phyloP scores from a whole-genome alignment of 2,888 invertebrate genomes.

The Epirrhoe tristata region DNA sequence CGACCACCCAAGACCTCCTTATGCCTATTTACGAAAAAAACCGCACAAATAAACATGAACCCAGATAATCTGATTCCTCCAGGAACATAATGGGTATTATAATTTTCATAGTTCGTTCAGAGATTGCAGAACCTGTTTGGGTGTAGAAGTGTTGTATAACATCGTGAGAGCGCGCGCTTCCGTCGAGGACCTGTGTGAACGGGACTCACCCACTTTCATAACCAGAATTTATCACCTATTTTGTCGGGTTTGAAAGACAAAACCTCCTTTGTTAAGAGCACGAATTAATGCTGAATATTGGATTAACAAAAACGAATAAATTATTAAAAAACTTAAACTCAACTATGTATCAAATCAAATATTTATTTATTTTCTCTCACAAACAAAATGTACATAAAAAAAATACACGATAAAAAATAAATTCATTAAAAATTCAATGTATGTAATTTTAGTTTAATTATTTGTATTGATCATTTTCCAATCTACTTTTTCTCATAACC shows the following conservation, averaged over 20 bases:
- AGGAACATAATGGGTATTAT: slow-evolving; percentile 12
- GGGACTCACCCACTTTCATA: slow-evolving; percentile 11
- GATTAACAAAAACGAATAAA: too few relatives aligned
- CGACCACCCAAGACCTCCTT: too few relatives aligned
- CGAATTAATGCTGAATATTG: neutral
- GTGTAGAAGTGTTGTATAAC: slow-evolving; percentile 56
- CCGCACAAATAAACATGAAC: neutral
- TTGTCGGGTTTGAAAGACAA: neutral
- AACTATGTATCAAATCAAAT: too few relatives aligned
- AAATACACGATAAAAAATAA: too few relatives aligned
- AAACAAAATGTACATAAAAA: too few relatives aligned
- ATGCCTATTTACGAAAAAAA: too few relatives aligned
- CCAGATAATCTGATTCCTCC: neutral
- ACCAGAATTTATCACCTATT: slow-evolving; percentile 10
- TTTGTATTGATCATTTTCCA: too few relatives aligned
- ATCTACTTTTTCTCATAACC: too few relatives aligned
- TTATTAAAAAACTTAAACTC: too few relatives aligned
- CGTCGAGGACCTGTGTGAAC: slow-evolving; percentile 39
- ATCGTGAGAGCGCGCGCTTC: slow-evolving; percentile 56
- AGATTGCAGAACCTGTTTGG: slow-evolving; percentile 54
- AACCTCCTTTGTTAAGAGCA: neutral
- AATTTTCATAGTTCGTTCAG: slow-evolving; percentile 35
- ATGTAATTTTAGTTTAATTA: too few relatives aligned
- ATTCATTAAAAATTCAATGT: too few relatives aligned
- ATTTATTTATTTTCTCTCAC: too few relatives aligned